Base-by-base conservation (phyloP, 2,888 invertebrate species). In the Portevinia maculata region DNA sequence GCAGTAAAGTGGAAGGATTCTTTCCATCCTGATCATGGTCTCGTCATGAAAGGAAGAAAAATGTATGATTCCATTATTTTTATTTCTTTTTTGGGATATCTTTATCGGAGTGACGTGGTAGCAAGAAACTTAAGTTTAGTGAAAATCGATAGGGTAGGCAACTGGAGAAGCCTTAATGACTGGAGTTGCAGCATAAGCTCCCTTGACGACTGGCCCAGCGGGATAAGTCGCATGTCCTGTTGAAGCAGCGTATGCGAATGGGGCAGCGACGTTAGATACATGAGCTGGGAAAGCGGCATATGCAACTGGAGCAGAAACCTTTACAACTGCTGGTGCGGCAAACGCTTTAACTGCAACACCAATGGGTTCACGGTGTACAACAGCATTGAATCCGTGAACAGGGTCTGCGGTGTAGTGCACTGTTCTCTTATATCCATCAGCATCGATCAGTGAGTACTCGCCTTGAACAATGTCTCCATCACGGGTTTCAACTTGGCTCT, bases 381-480 rank as follows among this genome's bases (percentile, higher is more conserved):
- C 50, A 1, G 79, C 79, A 17, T 79, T 79, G 37, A 79, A 79
- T 62, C 79, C 79, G 21, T 79, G 67, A 1, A 74, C 55, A 19
- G 34, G 59, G 62, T 79, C 79, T 0, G 79, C 59, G 0, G 91
- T 91, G 86, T 92, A 92, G 46, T 92, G 91, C 7, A 92, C 92
- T 34, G 89, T 91, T 70, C 92, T 89, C 85, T 90, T 91, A 85
- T 88, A 90, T 64, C 92, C 92, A 88, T 92, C 92, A 62, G 92
- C 87, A 86, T 92, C 92, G 64, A 92, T 86, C 13, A 92, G 88
- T 39, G 91, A 91, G 86, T 92, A 92, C 52, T 88, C 88, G 19
- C 92, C 92, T 24, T 91, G 90, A 19, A 92, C 92, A 67, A 88
- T 88, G 87, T 92, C 91, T 11, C 92, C 92, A 85, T 91, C 89